Percentiles rank a stretch among this genome's conserved stretches.
phyloP scores from a whole-genome alignment of 1,140 invertebrate genomes.

The Zaprionus inermis region DNA sequence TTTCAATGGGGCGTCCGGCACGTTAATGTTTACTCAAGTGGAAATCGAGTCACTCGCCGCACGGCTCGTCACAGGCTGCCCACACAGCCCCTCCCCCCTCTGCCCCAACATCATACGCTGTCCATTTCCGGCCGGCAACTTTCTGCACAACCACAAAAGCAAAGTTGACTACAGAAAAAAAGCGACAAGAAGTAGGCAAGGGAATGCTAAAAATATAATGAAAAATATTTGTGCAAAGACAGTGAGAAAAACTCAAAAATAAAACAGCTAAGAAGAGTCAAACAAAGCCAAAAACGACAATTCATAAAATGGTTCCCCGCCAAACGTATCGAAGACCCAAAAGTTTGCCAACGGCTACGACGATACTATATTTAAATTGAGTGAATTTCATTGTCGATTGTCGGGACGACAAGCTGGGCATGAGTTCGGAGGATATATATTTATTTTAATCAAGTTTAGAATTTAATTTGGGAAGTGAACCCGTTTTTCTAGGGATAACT shows the following conservation, averaged over 20 bases:
- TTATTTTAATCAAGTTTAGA: slow-evolving; percentile 16
- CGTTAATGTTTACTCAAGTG: slow-evolving; percentile 82
- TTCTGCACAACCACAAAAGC: slow-evolving; percentile 49
- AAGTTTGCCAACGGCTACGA: not conserved
- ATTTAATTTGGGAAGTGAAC: not conserved
- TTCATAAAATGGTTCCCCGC: slow-evolving; percentile 22
- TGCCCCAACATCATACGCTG: slow-evolving; percentile 24
- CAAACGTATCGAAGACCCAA: not conserved
- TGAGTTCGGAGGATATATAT: not conserved
- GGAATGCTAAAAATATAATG: slow-evolving; percentile 26
- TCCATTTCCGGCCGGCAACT: slow-evolving; percentile 51
- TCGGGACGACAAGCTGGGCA: not conserved
- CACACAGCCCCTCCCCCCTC: not conserved
- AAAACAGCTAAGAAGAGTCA: slow-evolving; percentile 7
- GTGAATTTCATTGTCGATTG: slow-evolving; percentile 12
- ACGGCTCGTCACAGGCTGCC: slow-evolving; percentile 6
- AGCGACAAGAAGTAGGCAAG: not conserved
- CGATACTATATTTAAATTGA: slow-evolving; percentile 25
- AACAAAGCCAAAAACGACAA: slow-evolving; percentile 14
- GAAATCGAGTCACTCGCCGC: slow-evolving; percentile 74
- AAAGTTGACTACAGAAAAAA: slow-evolving; percentile 18
- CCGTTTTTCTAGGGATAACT: not conserved
- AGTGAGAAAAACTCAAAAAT: not conserved
- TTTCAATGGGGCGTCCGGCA: slow-evolving; percentile 80
- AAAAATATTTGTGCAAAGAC: slow-evolving; percentile 51